A percentile compares a stretch with the other conserved stretches of the same genome.
These are phyloP conservation scores for Beaufortia kweichowensis DNA, from an alignment of 2,113 vertebrate genomes.

Conservation along the genomic window DNA sequence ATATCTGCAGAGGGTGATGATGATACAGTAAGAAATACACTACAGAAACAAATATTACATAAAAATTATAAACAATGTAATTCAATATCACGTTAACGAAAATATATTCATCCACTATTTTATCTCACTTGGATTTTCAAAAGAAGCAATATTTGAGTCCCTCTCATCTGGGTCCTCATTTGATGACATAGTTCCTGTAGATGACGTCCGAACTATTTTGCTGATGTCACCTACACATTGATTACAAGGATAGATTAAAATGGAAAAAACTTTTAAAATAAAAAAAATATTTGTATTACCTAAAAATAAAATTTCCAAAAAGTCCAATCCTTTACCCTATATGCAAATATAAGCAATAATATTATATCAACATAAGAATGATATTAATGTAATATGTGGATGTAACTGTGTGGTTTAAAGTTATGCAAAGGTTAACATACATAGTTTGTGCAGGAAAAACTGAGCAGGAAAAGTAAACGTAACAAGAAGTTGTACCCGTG, in stretches of 20 bases:
- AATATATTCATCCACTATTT: not conserved
- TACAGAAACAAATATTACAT: not conserved
- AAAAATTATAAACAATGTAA: too few species aligned
- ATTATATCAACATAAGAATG: too few species aligned
- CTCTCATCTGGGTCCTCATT: conserved; percentile 83
- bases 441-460: too few species aligned
- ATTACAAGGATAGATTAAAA: not conserved
- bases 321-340: too few species aligned
- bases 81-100: too few species aligned
- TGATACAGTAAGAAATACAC: not conserved
- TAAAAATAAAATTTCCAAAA: too few species aligned
- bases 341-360: too few species aligned
- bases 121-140: conserved; percentile 78
- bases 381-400: too few species aligned
- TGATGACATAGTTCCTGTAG: conserved; percentile 83
- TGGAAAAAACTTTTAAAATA: not conserved
- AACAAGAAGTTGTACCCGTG: conserved; percentile 68
- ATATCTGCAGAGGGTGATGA: conserved; percentile 72
- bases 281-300: too few species aligned
- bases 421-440: too few species aligned
- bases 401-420: too few species aligned
- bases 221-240: conserved; percentile 78
- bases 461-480: too few species aligned
- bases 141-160: conserved; percentile 71
- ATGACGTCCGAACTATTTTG: conserved; percentile 76